A percentile compares a stretch with the other conserved stretches of the same genome.
phyloP scores from a whole-genome alignment of 1,140 invertebrate genomes.

The Augochlora pura region DNA sequence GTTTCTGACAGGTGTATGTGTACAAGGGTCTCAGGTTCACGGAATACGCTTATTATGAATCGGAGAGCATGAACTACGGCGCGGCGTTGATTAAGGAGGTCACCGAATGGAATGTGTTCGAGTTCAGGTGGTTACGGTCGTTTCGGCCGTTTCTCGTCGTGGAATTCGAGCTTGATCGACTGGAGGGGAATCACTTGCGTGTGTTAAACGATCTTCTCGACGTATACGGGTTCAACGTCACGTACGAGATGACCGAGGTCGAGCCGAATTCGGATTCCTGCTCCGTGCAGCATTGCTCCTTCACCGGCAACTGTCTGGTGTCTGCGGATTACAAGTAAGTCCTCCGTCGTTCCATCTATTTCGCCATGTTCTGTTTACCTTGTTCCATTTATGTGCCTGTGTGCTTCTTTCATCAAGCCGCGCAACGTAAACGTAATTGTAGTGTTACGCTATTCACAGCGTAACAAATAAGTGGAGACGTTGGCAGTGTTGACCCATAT shows the following conservation, averaged over 20 bases:
- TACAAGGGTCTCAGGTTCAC: slow-evolving; percentile 89
- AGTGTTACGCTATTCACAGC: too few relatives aligned
- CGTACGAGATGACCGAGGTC: slow-evolving; percentile 87
- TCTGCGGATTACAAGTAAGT: slow-evolving; percentile 85
- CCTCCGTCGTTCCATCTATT: neutral
- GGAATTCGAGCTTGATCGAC: slow-evolving; percentile 85
- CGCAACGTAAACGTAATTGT: too few relatives aligned
- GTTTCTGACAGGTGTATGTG: slow-evolving; percentile 83
- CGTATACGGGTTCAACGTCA: slow-evolving; percentile 95
- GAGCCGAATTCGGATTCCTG: slow-evolving; percentile 84
- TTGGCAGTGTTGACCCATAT: too few relatives aligned
- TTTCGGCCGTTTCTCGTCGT: slow-evolving; percentile 89
- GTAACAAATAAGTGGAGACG: too few relatives aligned
- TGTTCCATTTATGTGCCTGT: too few relatives aligned
- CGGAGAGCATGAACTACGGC: slow-evolving; percentile 84
- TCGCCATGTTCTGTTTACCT: too few relatives aligned
- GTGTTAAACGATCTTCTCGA: slow-evolving; percentile 90
- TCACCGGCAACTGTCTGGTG: slow-evolving; percentile 90
- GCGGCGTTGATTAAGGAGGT: slow-evolving; percentile 82
- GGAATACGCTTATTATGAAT: slow-evolving; percentile 90
- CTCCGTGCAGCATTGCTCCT: slow-evolving; percentile 89
- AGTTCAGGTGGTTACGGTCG: slow-evolving; percentile 85
- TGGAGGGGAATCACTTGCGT: slow-evolving; percentile 91
- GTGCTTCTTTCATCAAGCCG: too few relatives aligned
- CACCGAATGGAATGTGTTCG: slow-evolving; percentile 87